Percentiles rank a stretch among this genome's conserved stretches.
These are phyloP conservation scores for Plemyria rubiginata DNA, from an alignment of 2,888 invertebrate genomes.

Conservation along the genomic window DNA sequence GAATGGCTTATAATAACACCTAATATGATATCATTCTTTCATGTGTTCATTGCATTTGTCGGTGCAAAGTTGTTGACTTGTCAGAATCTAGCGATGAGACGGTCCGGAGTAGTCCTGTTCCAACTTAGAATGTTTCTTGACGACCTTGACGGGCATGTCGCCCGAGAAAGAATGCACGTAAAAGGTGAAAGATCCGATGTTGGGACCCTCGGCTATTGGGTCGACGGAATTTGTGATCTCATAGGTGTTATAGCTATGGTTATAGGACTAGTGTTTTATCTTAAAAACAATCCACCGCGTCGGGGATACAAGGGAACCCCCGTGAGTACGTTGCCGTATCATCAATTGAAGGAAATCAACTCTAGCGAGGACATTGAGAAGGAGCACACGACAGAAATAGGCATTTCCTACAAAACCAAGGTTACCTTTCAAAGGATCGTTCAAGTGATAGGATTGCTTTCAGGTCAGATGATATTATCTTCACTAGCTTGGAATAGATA, in stretches of 20 bases:
- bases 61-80: slow-evolving; percentile 91
- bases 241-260: slow-evolving; percentile 90
- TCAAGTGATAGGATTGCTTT: slow-evolving; percentile 87
- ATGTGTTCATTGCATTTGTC: slow-evolving; percentile 90
- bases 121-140: slow-evolving; percentile 93
- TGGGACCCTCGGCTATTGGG: slow-evolving; percentile 91
- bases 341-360: slow-evolving; percentile 75
- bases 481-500: slow-evolving; percentile 94
- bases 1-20: slow-evolving; percentile 88
- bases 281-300: slow-evolving; percentile 89
- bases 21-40: slow-evolving; percentile 92
- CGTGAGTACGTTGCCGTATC: slow-evolving; percentile 83
- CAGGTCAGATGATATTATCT: slow-evolving; percentile 89
- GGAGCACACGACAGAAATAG: slow-evolving; percentile 73
- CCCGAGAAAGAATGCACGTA: slow-evolving; percentile 90
- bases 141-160: slow-evolving; percentile 94
- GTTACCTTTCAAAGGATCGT: slow-evolving; percentile 87
- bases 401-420: slow-evolving; percentile 87
- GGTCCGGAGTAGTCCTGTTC: slow-evolving; percentile 91
- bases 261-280: slow-evolving; percentile 87
- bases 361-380: slow-evolving; percentile 77
- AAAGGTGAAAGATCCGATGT: slow-evolving; percentile 92
- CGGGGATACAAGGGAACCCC: slow-evolving; percentile 88
- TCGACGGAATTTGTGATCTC: slow-evolving; percentile 93
- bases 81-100: slow-evolving; percentile 88